Evolutionary conservation across 2,888 invertebrate species (phyloP).

Genomic region (Leptinotarsa rubiginosa): DNA sequence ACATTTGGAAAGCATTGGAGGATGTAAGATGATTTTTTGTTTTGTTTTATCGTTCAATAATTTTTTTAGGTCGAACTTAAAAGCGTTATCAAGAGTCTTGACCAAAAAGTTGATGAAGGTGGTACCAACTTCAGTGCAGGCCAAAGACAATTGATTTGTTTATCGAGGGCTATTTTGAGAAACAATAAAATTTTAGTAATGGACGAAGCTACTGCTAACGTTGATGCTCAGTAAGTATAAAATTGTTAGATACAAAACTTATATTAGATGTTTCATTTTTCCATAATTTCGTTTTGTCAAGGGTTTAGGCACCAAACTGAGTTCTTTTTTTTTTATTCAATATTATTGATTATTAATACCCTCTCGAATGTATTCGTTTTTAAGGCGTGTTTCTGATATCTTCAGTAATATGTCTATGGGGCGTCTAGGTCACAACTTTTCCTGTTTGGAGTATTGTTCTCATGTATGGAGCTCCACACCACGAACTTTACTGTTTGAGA

Average conservation of each 20-base stretch:
- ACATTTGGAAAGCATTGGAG: slow-evolving; percentile 82
- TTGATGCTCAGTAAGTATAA: slow-evolving; percentile 80
- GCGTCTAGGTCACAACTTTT: no score
- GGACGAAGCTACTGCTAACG: slow-evolving; percentile 94
- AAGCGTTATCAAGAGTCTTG: slow-evolving; percentile 73
- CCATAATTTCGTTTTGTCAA: no score
- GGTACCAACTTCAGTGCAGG: slow-evolving; percentile 90
- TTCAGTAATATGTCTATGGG: no score
- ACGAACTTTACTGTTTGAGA: no score
- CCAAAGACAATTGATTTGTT: slow-evolving; percentile 87
- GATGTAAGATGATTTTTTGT: slow-evolving; percentile 63
- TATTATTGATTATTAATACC: no score
- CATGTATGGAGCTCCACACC: no score
- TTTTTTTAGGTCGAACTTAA: slow-evolving; percentile 77
- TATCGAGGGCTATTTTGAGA: slow-evolving; percentile 86
- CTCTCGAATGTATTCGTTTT: no score
- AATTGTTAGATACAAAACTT: neutral
- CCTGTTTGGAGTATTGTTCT: no score
- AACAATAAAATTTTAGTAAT: slow-evolving; percentile 84
- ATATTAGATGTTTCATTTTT: no score
- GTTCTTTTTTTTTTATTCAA: no score
- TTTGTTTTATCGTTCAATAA: neutral
- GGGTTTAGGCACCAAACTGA: no score
- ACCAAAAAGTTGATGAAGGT: slow-evolving; percentile 78
- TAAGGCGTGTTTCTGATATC: no score